Percentiles rank a stretch among this genome's conserved stretches.
phyloP scores from a whole-genome alignment of 53 echinoderm and acorn worm species.

The Hippasteria phrygiana region DNA sequence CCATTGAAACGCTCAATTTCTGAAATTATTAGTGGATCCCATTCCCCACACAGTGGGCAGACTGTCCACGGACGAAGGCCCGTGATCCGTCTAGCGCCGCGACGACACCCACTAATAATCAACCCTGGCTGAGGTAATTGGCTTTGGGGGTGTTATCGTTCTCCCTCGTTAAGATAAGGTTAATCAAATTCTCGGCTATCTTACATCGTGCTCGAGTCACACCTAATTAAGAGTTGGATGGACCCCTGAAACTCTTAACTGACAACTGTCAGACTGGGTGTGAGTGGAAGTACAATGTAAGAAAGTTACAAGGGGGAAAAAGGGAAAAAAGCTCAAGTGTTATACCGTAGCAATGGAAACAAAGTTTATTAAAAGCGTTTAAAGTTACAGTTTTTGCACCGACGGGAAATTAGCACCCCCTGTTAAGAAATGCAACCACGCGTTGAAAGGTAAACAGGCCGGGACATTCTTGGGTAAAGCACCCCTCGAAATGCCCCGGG shows the following conservation, averaged over 20 bases:
- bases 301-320: neutral
- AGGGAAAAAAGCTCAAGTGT: neutral
- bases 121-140: slow-evolving; percentile 8
- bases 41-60: no score
- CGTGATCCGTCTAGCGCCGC: neutral
- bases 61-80: no score
- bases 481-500: slow-evolving; percentile 33
- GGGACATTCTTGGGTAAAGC: slow-evolving; percentile 35
- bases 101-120: neutral
- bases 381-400: slow-evolving; percentile 19
- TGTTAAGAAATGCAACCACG: slow-evolving; percentile 44
- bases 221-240: neutral
- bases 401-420: slow-evolving; percentile 33
- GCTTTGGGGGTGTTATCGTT: slow-evolving; percentile 26
- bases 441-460: slow-evolving; percentile 52
- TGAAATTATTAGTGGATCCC: no score
- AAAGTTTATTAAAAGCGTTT: neutral
- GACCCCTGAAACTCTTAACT: neutral
- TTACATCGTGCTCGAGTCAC: slow-evolving; percentile 3
- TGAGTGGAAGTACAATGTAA: no score
- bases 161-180: slow-evolving; percentile 53
- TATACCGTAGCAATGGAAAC: neutral
- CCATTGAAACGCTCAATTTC: no score
- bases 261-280: neutral
- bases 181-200: slow-evolving; percentile 58